These are phyloP conservation scores for Zalophus californianus DNA, from an alignment of 2,797 vertebrate species.

Conservation along the genomic window DNA sequence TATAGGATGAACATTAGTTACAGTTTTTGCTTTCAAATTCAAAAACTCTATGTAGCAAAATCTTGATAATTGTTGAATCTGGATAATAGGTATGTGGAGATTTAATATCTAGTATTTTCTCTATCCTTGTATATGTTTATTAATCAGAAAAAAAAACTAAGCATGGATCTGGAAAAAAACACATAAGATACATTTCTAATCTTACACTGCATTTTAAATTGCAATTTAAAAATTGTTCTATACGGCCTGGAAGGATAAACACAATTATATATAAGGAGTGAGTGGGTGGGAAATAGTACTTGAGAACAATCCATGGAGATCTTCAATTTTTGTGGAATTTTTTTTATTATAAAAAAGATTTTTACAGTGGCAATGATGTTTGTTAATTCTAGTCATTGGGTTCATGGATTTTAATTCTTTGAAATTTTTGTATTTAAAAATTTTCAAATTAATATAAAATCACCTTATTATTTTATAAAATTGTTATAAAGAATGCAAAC, in stretches of 20 bases:
- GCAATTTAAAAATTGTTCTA: neutral
- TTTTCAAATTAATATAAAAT: conserved; percentile 32
- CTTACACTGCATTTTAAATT: conserved; percentile 39
- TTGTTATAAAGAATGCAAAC: conserved; percentile 14
- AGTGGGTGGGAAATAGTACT: neutral
- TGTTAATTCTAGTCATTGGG: conserved; percentile 46
- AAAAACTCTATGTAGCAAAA: conserved; percentile 22
- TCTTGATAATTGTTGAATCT: conserved; percentile 42
- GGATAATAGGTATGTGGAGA: neutral
- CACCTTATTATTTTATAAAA: conserved; percentile 36
- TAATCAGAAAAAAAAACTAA: conserved; percentile 31
- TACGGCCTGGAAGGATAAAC: neutral
- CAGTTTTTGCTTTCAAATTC: conserved; percentile 19
- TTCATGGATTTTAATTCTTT: conserved; percentile 17
- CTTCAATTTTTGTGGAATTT: neutral
- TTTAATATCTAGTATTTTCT: neutral
- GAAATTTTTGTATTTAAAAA: neutral
- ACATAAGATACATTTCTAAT: conserved; percentile 28
- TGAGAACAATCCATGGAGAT: neutral
- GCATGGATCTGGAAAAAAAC: neutral
- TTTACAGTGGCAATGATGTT: neutral
- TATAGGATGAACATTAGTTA: neutral
- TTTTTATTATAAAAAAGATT: conserved; percentile 1
- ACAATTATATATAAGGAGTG: neutral
- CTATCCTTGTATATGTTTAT: conserved; percentile 20